Evolutionary conservation across 2,888 invertebrate species (phyloP).

Genomic region (Polydrusus tereticollis): DNA sequence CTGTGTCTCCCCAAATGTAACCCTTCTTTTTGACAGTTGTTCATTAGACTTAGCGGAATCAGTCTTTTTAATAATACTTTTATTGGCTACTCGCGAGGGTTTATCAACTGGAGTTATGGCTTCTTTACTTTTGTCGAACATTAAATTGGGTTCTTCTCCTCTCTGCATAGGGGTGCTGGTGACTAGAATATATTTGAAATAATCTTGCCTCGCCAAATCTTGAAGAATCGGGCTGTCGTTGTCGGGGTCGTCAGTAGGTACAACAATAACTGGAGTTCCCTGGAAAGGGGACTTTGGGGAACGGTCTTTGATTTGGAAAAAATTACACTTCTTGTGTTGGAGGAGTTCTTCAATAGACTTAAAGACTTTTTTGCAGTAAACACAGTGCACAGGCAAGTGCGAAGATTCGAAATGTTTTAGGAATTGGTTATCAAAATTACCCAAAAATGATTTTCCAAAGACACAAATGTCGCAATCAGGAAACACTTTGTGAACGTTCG

Average conservation of each 20-base stretch:
- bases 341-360: conserved; percentile 55
- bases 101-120: conserved; percentile 56
- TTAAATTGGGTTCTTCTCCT: conserved; percentile 48
- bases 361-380: conserved; percentile 58
- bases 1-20: conserved; percentile 59
- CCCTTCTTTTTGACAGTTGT: conserved; percentile 55
- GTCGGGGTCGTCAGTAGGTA: conserved; percentile 21
- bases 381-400: conserved; percentile 61
- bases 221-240: conserved; percentile 42
- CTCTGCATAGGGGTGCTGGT: conserved; percentile 61
- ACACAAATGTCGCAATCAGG: conserved; percentile 61
- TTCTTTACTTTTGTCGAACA: conserved; percentile 52
- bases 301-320: conserved; percentile 44
- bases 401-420: conserved; percentile 56
- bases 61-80: conserved; percentile 48
- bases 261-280: background rate
- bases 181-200: conserved; percentile 47
- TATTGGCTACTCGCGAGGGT: conserved; percentile 26
- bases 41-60: conserved; percentile 30
- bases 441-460: conserved; percentile 55
- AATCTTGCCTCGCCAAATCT: conserved; percentile 35
- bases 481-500: conserved; percentile 55
- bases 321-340: conserved; percentile 55
- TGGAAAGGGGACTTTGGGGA: conserved; percentile 51
- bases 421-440: conserved; percentile 49